Base-by-base conservation (phyloP, 1,140 invertebrate genomes). In the Leptonema lineaticorne region DNA sequence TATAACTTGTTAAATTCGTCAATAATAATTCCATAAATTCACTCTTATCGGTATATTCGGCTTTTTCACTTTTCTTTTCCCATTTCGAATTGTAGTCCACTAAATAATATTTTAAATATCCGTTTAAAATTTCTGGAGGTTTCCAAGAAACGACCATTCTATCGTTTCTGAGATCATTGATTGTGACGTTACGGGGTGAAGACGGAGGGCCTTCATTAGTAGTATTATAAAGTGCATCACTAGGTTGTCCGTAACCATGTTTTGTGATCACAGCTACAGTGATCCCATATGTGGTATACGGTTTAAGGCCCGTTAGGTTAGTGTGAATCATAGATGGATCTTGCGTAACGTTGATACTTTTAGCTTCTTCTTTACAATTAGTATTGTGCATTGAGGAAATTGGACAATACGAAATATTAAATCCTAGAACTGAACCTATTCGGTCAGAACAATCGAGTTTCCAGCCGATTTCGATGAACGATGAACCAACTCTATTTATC, bases 211-310 rank as follows among this genome's bases (percentile, higher is more conserved):
- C 91, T 84, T 95, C 91, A 16, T 86, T 78, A 0, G 93, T 96
- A 9, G 87, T 88, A 26, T 90, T 86, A 48, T 81, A 82, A 2
- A 89, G 75, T 2, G 85, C 81, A 74, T 90, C 85, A 78, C 90
- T 93, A 69, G 82, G 79, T 27, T 88, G 83, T 18, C 91, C 90
- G 75, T 89, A 83, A 0, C 89, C 91, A 73, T 86, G 85, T 69
- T 85, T 87, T 1, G 91, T 94, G 60, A 88, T 84, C 57, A 93
- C 87, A 11, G 89, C 80, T 22, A 95, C 85, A 3, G 84, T 84
- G 6, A 95, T 80, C 74, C 84, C 87, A 75, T 96, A 96, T 0
- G 88, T 88, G 5, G 89, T 92, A 75, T 88, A 94, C 3, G 93
- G 92, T 64, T 85, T 84, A 29, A 96, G 77, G 29, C 80, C 77